Evolutionary conservation across 2,113 vertebrate species (phyloP).

Genomic region (Malurus alboscapulatus): DNA sequence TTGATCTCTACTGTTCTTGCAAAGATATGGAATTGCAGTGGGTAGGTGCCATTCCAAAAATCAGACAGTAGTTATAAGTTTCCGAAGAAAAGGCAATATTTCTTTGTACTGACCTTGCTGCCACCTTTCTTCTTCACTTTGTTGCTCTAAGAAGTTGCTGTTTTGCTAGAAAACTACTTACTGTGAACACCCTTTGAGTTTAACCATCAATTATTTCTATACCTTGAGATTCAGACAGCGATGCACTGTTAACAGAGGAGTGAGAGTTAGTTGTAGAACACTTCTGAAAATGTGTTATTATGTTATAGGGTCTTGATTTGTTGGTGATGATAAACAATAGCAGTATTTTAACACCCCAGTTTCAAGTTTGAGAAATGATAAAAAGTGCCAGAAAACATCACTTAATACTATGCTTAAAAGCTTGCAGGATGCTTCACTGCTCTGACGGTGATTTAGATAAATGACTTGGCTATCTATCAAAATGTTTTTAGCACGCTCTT

Average conservation of each 20-base stretch:
- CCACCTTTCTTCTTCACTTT: conserved; percentile 77
- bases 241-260: conserved; percentile 30
- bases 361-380: conserved; percentile 73
- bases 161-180: conserved; percentile 79
- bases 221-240: conserved; percentile 57
- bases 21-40: conserved; percentile 11
- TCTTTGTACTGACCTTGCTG: conserved; percentile 80
- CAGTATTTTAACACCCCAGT: conserved; percentile 56
- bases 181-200: conserved; percentile 78
- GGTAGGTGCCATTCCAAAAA: conserved; percentile 43
- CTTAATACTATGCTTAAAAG: conserved; percentile 48
- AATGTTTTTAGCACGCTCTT: conserved; percentile 77
- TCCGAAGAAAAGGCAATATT: conserved; percentile 75
- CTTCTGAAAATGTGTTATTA: conserved; percentile 37
- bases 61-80: conserved; percentile 58
- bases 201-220: conserved; percentile 80
- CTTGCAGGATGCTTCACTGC: conserved; percentile 73
- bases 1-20: conserved; percentile 24
- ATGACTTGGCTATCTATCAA: conserved; percentile 82
- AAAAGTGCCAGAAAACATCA: conserved; percentile 56
- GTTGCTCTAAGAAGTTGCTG: conserved; percentile 81
- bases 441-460: conserved; percentile 87
- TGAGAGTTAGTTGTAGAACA: conserved; percentile 43
- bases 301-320: conserved; percentile 58
- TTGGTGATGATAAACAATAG: conserved; percentile 71